These are phyloP conservation scores for Plotosus lineatus DNA, from an alignment of 2,113 vertebrate genomes.

Conservation along the genomic window DNA sequence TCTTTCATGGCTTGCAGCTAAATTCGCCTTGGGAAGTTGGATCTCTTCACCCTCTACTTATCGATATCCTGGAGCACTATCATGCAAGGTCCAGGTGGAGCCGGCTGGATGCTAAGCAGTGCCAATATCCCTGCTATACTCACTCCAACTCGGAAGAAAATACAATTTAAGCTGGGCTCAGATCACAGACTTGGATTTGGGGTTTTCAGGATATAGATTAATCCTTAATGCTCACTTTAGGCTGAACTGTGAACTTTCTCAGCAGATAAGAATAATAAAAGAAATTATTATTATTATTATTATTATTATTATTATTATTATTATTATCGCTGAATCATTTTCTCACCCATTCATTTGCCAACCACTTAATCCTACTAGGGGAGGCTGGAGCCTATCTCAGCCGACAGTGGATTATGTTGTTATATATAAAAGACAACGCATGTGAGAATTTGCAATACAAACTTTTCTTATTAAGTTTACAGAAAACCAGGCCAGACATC, in stretches of 20 bases:
- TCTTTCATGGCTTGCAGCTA: neutral
- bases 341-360: too few species aligned
- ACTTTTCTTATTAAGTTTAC: constrained; percentile 11
- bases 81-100: constrained; percentile 1
- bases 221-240: neutral
- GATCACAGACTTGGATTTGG: neutral
- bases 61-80: constrained; percentile 18
- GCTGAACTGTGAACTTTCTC: neutral
- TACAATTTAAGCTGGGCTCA: neutral
- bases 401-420: too few species aligned
- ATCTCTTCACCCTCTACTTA: constrained; percentile 10
- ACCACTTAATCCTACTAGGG: too few species aligned
- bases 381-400: too few species aligned
- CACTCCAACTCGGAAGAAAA: neutral
- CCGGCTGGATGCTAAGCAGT: neutral
- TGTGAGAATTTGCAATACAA: too few species aligned
- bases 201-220: neutral
- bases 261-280: neutral
- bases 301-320: too few species aligned
- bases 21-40: neutral
- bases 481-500: constrained; percentile 1
- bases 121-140: neutral
- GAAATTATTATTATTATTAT: too few species aligned
- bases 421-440: too few species aligned
- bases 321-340: neutral